A percentile compares a stretch with the other conserved stretches of the same genome.
phyloP scores from a whole-genome alignment of 2,888 invertebrate species.

The Lymantria dispar region DNA sequence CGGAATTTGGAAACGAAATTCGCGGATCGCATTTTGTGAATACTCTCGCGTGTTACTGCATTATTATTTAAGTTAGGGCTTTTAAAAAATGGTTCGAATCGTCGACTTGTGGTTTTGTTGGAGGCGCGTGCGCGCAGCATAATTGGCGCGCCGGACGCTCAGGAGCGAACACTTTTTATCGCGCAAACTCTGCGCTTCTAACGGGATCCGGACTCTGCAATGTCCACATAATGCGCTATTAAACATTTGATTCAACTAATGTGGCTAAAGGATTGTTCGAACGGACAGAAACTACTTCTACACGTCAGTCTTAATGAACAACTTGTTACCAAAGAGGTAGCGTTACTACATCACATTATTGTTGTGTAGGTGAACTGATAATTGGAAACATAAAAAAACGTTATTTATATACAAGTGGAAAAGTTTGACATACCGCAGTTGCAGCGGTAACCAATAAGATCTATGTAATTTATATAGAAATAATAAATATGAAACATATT shows the following conservation, averaged over 20 bases:
- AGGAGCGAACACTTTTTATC: slow-evolving; percentile 51
- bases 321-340: slow-evolving; percentile 17
- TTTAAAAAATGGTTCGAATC: slow-evolving; percentile 74
- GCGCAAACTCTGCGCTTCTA: slow-evolving; percentile 29
- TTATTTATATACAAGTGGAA: slow-evolving; percentile 10
- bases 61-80: slow-evolving; percentile 77
- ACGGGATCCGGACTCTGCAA: slow-evolving; percentile 27
- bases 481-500: too few species aligned
- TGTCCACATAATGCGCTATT: not conserved
- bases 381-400: slow-evolving; percentile 14
- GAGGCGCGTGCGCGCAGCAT: slow-evolving; percentile 77
- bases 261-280: too few species aligned
- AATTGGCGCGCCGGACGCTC: slow-evolving; percentile 69
- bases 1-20: slow-evolving; percentile 79
- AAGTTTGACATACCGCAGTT: slow-evolving; percentile 2
- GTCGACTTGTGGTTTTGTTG: slow-evolving; percentile 67
- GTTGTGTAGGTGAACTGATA: slow-evolving; percentile 20
- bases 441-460: slow-evolving; percentile 9
- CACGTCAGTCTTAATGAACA: slow-evolving; percentile 11
- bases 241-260: too few species aligned
- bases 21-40: slow-evolving; percentile 79
- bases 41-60: slow-evolving; percentile 82
- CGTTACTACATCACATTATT: slow-evolving; percentile 6
- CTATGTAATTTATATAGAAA: slow-evolving; percentile 4
- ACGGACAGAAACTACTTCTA: too few species aligned